phyloP scores from a whole-genome alignment of 2,113 vertebrate species.

The Antennarius striatus region DNA sequence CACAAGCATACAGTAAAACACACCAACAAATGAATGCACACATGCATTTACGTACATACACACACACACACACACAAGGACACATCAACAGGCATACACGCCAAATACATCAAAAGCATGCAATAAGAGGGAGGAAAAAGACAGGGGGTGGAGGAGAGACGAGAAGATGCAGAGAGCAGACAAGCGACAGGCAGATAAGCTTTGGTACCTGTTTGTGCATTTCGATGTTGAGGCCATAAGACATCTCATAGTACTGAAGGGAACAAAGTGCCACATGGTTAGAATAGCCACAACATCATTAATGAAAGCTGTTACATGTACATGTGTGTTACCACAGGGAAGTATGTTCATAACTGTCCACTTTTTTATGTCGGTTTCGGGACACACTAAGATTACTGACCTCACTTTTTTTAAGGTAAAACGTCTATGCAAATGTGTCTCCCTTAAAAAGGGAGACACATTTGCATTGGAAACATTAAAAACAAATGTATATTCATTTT shows the following conservation, averaged over 20 bases:
- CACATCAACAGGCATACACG: slow-evolving; percentile 42
- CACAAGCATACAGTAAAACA: slow-evolving; percentile 68
- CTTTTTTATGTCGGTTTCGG: neutral
- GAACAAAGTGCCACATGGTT: slow-evolving; percentile 84
- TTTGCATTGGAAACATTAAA: neutral
- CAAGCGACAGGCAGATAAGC: slow-evolving; percentile 18
- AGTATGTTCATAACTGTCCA: neutral
- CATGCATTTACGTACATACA: slow-evolving; percentile 36
- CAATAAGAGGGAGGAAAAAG: slow-evolving; percentile 6
- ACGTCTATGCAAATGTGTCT: neutral
- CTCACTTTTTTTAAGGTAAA: neutral
- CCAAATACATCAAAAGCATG: slow-evolving; percentile 57
- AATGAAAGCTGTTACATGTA: neutral
- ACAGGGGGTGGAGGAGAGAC: slow-evolving; percentile 14
- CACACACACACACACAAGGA: slow-evolving; percentile 43
- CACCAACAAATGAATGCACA: slow-evolving; percentile 36
- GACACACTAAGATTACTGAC: too few relatives aligned
- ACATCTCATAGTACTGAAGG: slow-evolving; percentile 77
- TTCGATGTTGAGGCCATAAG: slow-evolving; percentile 78
- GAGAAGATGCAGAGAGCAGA: slow-evolving; percentile 25
- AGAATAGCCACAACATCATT: neutral
- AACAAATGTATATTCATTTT: neutral
- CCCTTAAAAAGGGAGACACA: too few relatives aligned
- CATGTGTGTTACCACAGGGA: neutral
- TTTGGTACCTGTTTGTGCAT: slow-evolving; percentile 79